Evolutionary conservation across 2,113 vertebrate species (phyloP), one percentile per base, ranked within the genome.

Genomic region (Oryzias celebensis): DNA sequence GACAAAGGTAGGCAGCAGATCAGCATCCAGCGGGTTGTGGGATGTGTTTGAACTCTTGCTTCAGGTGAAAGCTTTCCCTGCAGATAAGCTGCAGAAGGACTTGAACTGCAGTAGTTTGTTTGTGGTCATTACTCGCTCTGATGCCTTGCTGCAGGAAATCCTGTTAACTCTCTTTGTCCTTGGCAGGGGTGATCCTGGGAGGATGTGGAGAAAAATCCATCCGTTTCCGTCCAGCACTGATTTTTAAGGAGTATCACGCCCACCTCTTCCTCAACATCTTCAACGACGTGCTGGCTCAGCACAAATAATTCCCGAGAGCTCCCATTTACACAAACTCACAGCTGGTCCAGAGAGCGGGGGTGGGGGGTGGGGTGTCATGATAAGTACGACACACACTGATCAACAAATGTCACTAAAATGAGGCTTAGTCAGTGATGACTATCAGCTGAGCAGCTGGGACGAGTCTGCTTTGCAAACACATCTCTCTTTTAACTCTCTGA

Each of bases 231-330:
- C 97, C 97, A 0, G 85, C 94, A 0, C 88, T 99, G 85, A 86
- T 99, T 80, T 99, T 98, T 89, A 97, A 95, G 83, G 96, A 97
- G 53, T 93, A 96, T 67, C 97, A 99, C 0, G 96, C 93, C 0
- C 93, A 98, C 75, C 88, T 97, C 68, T 95, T 99, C 61, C 93
- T 99, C 79, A 98, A 98, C 83, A 92, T 98, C 73, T 96, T 99
- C 87, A 96, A 88, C 13, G 95, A 98, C 50, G 91, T 98, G 79
- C 80, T 99, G 79, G 93, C 93, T 7, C 88, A 94, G 77, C 88
- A 93, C 89, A 97, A 98, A 86, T 99, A 95, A 55, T 18, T 5
- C 18, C 3, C 16, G 14, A 24, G 5, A 15, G 14, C 3, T 8
- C 50, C 44, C 15, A 51, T 14, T 14, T 56, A 4, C 5, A 8